These are phyloP conservation scores for Lymantria dispar DNA, from an alignment of 2,888 invertebrate genomes.

Conservation along the genomic window DNA sequence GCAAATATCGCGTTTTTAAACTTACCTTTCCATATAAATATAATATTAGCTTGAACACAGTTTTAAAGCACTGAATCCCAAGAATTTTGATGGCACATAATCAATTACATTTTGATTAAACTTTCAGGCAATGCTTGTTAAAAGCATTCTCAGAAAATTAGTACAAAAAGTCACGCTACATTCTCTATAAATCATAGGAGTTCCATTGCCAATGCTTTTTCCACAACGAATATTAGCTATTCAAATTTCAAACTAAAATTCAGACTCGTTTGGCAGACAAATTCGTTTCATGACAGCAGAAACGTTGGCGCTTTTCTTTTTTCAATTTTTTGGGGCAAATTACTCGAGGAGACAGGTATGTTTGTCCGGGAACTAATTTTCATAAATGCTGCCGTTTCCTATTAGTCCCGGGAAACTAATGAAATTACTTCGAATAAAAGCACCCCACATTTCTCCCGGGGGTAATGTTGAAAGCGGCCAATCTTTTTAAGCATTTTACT, in stretches of 20 bases:
- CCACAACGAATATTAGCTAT: conserved; percentile 37
- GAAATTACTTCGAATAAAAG: conserved; percentile 1
- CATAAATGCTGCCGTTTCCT: conserved; percentile 5
- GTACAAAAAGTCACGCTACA: conserved; percentile 61
- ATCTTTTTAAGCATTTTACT: conserved; percentile 5
- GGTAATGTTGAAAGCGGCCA: neutral
- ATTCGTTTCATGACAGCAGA: conserved; percentile 40
- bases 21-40: no score
- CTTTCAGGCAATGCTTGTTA: neutral
- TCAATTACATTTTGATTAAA: conserved; percentile 64
- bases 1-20: no score
- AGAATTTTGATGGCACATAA: conserved; percentile 46
- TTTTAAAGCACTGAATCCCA: conserved; percentile 27
- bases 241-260: conserved; percentile 55
- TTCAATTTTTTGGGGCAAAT: conserved; percentile 1
- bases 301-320: conserved; percentile 15
- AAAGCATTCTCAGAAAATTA: conserved; percentile 58
- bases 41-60: no score
- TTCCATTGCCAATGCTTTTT: conserved; percentile 36
- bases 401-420: conserved; percentile 1
- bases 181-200: conserved; percentile 62
- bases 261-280: conserved; percentile 41
- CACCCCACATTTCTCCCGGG: neutral
- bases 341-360: conserved; percentile 2
- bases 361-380: conserved; percentile 4